Evolutionary conservation across 2,113 vertebrate species (phyloP).

Genomic region (Paraplagusia blochii): DNA sequence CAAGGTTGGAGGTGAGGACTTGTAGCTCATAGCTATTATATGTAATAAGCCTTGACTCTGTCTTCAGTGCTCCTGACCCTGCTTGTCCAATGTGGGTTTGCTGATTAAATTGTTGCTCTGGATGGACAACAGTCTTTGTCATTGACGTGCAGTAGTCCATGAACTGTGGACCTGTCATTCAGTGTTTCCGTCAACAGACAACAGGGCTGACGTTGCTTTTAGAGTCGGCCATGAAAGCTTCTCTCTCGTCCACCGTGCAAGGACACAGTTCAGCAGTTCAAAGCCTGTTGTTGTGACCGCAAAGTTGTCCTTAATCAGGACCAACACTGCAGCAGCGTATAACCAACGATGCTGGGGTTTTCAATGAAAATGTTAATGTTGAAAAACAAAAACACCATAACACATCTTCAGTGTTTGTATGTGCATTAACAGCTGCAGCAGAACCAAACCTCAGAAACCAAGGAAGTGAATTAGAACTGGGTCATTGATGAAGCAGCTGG

Average conservation of each 20-base stretch:
- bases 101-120: neutral
- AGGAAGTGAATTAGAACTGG: slow-evolving; percentile 83
- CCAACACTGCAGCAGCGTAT: slow-evolving; percentile 66
- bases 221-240: slow-evolving; percentile 85
- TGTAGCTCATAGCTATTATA: too few relatives aligned
- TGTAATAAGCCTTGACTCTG: too few relatives aligned
- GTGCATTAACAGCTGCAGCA: neutral
- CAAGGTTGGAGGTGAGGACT: too few relatives aligned
- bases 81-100: too few relatives aligned
- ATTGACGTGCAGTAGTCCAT: neutral
- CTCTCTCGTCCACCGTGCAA: slow-evolving; percentile 89
- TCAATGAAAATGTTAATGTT: too few relatives aligned
- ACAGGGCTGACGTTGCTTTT: slow-evolving; percentile 64
- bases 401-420: too few relatives aligned
- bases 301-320: slow-evolving; percentile 92
- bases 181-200: slow-evolving; percentile 24
- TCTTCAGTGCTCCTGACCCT: too few relatives aligned
- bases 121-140: neutral
- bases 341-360: too few relatives aligned
- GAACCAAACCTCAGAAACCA: slow-evolving; percentile 87
- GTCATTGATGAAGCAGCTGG: slow-evolving; percentile 84
- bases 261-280: slow-evolving; percentile 92
- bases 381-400: too few relatives aligned
- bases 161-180: slow-evolving; percentile 14
- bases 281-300: slow-evolving; percentile 81